These are phyloP conservation scores for Entomyzon cyanotis DNA, from an alignment of 2,113 vertebrate species.

Conservation along the genomic window DNA sequence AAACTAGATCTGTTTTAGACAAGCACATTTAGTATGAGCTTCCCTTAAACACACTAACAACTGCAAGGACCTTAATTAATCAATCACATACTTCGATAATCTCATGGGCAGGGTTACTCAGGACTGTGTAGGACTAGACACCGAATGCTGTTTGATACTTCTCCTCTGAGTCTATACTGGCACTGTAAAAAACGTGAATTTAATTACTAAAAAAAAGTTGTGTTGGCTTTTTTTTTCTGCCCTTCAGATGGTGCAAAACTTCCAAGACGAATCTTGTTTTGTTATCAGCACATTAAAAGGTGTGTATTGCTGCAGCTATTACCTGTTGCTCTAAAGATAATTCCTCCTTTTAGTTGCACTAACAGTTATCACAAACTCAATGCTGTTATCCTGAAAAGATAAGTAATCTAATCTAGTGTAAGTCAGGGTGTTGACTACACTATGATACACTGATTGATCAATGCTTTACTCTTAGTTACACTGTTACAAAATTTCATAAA, in stretches of 20 bases:
- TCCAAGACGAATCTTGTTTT: constrained; percentile 90
- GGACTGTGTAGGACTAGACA: background rate
- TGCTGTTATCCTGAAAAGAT: background rate
- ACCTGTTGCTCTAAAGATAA: background rate
- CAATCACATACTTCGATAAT: background rate
- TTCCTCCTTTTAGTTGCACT: background rate
- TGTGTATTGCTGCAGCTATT: constrained; percentile 50
- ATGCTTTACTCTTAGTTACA: background rate
- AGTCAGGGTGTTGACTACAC: background rate
- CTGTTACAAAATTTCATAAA: background rate
- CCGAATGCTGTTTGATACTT: background rate
- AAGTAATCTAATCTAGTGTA: background rate
- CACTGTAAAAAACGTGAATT: background rate
- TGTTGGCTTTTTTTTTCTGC: constrained; percentile 29
- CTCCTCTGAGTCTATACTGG: background rate
- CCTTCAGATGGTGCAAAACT: constrained; percentile 93
- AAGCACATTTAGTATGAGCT: background rate
- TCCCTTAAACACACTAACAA: background rate
- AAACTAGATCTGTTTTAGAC: background rate
- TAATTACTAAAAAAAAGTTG: background rate
- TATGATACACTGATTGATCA: background rate
- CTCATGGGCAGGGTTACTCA: background rate
- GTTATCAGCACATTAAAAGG: constrained; percentile 88
- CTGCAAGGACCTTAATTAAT: background rate
- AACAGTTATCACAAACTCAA: background rate